Conservation (phyloP, 2,113 vertebrate species). For the Octodon degus region DNA sequence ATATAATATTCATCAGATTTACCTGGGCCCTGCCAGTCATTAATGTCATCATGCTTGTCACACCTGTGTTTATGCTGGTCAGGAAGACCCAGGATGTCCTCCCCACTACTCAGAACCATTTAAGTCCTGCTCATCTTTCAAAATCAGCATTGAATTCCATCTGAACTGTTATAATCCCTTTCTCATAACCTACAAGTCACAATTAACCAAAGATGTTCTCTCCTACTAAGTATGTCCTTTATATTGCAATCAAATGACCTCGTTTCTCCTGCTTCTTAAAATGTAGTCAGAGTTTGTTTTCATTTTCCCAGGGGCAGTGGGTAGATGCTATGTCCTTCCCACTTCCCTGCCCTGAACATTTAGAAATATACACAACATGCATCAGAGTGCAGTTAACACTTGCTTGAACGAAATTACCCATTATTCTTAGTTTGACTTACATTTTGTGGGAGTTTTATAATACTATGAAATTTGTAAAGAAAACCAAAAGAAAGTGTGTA, state of each 20-base stretch:
- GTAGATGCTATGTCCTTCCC: not conserved
- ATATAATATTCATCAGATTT: not conserved
- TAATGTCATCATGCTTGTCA: not conserved
- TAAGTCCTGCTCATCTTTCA: not conserved
- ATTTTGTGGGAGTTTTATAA: slow-evolving; percentile 14
- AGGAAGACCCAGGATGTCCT: not conserved
- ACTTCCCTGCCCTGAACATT: not conserved
- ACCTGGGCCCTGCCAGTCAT: too few species aligned
- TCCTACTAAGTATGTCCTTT: not conserved
- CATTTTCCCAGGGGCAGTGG: not conserved
- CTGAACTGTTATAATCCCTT: not conserved
- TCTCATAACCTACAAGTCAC: not conserved
- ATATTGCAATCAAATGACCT: not conserved
- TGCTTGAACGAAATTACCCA: not conserved
- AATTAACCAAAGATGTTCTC: not conserved
- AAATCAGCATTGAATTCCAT: not conserved
- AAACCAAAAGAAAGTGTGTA: not conserved
- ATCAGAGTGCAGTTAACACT: not conserved
- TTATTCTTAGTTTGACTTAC: not conserved
- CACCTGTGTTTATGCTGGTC: not conserved
- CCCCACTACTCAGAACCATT: not conserved
- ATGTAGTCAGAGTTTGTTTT: not conserved
- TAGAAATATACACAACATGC: not conserved
- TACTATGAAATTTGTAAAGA: not conserved
- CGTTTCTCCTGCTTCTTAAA: not conserved